Base-by-base conservation (phyloP, 2,888 invertebrate genomes). In the Zonitis immaculata region DNA sequence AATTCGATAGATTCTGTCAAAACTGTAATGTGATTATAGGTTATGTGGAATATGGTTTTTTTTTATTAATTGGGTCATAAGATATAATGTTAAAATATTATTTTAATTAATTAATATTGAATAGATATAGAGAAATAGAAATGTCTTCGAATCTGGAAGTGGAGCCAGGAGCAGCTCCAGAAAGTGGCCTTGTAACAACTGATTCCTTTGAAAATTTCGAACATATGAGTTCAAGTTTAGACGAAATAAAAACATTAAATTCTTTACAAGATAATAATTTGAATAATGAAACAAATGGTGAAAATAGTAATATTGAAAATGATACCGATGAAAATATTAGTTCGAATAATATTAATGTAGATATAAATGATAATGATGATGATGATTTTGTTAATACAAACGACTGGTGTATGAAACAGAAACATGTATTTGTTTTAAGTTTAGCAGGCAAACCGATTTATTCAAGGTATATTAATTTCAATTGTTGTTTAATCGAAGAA, bases 371-470 rank as follows among this genome's bases (percentile, higher is more conserved):
- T n/a, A n/a, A n/a, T 35, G 68, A 69, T 22, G 81, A 82, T 55
- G 81, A 83, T 60, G 87, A 88, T 66, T 87, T 86, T 61, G 73
- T 87, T 49, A 82, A 82, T 64, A 84, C 86, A 63, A 83, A 83
- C 35, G 84, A 87, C 53, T 89, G 95, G 85, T 82, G 88, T 18
- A 82, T 83, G 35, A 88, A 91, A 66, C 87, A 87, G 55, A 94
- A 94, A 72, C 96, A 97, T 77, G 84, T 98, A 26, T 97, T 98
- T 73, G 90, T 98, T 64, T 75, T 97, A 27, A 96, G 96, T 75
- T 89, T 92, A 67, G 94, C 97, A 9, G 97, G 97, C 2, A 98
- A 98, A 77, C 97, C 97, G 12, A 93, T 98, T 64, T 98, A 96
- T 77, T 91, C 95, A 9, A 84, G 91, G 86, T 89, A 26, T 26